These are phyloP conservation scores for Boulengeromyrus knoepffleri DNA, from an alignment of 2,113 vertebrate species.

Conservation along the genomic window DNA sequence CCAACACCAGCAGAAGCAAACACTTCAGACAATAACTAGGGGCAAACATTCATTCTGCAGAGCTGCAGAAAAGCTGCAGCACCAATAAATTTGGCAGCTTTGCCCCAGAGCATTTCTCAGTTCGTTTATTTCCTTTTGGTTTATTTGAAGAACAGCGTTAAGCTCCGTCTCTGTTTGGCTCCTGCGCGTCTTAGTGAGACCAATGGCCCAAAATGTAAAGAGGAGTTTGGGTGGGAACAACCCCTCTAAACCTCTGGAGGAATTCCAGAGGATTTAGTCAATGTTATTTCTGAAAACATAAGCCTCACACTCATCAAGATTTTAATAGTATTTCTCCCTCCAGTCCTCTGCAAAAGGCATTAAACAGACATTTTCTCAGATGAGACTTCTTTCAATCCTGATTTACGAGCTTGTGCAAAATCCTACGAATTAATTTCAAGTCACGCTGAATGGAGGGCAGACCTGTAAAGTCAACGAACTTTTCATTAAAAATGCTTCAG, in stretches of 20 bases:
- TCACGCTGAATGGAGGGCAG: neutral
- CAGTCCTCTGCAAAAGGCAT: neutral
- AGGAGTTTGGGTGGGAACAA: neutral
- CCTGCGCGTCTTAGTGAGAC: slow-evolving; percentile 20
- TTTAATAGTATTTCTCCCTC: slow-evolving; percentile 13
- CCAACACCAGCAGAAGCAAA: neutral
- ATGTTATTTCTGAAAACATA: slow-evolving; percentile 1
- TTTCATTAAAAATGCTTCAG: neutral
- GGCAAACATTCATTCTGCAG: neutral
- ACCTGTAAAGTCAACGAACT: neutral
- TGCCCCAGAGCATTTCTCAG: slow-evolving; percentile 50
- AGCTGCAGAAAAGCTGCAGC: slow-evolving; percentile 32
- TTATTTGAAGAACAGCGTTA: slow-evolving; percentile 48
- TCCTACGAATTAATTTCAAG: neutral
- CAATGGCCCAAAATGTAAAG: neutral
- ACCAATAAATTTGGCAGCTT: slow-evolving; percentile 69
- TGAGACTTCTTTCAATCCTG: neutral
- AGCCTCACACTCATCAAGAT: slow-evolving; percentile 2
- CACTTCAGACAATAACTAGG: neutral
- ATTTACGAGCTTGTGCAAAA: neutral
- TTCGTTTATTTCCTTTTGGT: slow-evolving; percentile 44
- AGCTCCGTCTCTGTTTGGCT: slow-evolving; percentile 4
- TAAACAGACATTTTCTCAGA: slow-evolving; percentile 6
- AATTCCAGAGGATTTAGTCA: neutral
- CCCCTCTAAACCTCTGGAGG: neutral